Evolutionary conservation across 2,888 invertebrate genomes (phyloP).

Genomic region (Microctonus aethiopoides): DNA sequence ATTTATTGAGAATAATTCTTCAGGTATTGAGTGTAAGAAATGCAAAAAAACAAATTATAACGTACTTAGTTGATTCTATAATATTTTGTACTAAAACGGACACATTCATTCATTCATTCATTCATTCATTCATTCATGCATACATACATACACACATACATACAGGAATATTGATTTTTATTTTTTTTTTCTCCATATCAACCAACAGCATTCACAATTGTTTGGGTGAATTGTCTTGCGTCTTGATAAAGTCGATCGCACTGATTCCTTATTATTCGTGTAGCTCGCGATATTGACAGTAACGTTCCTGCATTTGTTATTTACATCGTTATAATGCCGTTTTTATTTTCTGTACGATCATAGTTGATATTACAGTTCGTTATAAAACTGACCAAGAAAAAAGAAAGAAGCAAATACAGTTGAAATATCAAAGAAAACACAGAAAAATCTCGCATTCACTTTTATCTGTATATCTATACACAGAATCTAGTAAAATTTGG

Average conservation of each 20-base stretch:
- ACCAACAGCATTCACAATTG: background rate
- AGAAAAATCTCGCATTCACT: conserved; percentile 23
- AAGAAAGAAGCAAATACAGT: conserved; percentile 23
- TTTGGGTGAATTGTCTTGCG: conserved; percentile 17
- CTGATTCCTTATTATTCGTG: conserved; percentile 10
- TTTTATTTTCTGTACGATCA: conserved; percentile 35
- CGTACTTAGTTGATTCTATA: conserved; percentile 26
- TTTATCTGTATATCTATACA: conserved; percentile 29
- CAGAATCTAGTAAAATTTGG: conserved; percentile 19
- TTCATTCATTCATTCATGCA: too few species aligned
- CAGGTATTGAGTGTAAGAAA: conserved; percentile 21
- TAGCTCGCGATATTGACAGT: conserved; percentile 22
- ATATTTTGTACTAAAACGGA: conserved; percentile 18
- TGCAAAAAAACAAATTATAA: conserved; percentile 16
- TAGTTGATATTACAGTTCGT: conserved; percentile 30
- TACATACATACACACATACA: too few species aligned
- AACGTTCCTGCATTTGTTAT: conserved; percentile 34
- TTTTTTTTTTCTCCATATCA: conserved; percentile 11
- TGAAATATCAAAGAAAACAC: conserved; percentile 21
- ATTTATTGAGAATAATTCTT: conserved; percentile 21
- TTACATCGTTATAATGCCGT: conserved; percentile 32
- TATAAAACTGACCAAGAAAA: conserved; percentile 31
- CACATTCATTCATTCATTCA: too few species aligned
- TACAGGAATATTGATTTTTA: conserved; percentile 2
- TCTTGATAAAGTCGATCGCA: background rate